Evolutionary conservation across 2,113 vertebrate genomes (phyloP).

Genomic region (Serinus canaria): DNA sequence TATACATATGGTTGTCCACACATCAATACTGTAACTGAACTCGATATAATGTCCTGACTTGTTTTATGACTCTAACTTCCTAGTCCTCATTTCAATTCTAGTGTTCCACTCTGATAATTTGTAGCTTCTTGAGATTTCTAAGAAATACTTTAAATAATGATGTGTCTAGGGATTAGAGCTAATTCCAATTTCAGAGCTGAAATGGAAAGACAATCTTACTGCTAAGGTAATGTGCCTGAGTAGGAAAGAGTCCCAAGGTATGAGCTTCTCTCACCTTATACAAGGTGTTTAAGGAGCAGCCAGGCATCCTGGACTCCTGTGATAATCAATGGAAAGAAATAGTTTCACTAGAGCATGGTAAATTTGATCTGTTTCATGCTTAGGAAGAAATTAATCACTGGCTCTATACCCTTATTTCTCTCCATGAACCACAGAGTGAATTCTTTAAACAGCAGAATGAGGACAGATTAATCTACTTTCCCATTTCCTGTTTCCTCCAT

Average conservation of each 20-base stretch:
- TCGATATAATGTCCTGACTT: not conserved
- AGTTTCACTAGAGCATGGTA: not conserved
- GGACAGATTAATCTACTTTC: not conserved
- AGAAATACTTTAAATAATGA: not conserved
- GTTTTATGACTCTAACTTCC: not conserved
- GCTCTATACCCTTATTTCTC: not conserved
- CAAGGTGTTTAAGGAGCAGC: not conserved
- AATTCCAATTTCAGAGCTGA: not conserved
- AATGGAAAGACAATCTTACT: not conserved
- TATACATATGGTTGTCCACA: not conserved
- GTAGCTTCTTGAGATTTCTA: not conserved
- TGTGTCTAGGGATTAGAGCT: not conserved
- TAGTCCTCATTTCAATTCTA: not conserved
- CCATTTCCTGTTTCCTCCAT: not conserved
- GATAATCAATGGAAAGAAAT: not conserved
- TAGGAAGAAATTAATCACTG: not conserved
- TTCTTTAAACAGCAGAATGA: not conserved
- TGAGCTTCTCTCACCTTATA: not conserved
- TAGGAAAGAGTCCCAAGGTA: not conserved
- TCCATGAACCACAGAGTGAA: not conserved
- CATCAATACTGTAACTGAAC: not conserved
- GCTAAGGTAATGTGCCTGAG: not conserved
- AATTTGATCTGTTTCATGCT: not conserved
- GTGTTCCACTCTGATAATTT: not conserved
- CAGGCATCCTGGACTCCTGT: not conserved